Base-by-base conservation (phyloP, 2,888 invertebrate species). In the Nymphalis c-album region DNA sequence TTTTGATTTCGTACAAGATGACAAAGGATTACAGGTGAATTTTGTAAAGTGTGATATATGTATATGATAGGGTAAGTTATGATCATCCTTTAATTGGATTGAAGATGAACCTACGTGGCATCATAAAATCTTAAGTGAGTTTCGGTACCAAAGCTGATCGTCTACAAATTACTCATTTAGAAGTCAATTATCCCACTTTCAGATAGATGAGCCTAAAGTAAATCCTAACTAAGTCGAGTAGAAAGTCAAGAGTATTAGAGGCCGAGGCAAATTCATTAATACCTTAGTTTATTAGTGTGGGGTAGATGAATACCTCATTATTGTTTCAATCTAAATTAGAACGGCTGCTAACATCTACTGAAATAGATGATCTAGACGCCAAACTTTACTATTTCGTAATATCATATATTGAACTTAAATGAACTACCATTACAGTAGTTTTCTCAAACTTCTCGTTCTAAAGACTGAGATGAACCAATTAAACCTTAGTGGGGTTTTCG, bases 111-210 rank as follows among this genome's bases (percentile, higher is more conserved):
- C 26, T 26, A 17, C 16, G 17, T 5, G 26, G 22, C 53, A 17
- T 55, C 26, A 55, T 55, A 17, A 55, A 55, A 31, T 26, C 53
- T 55, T 55, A 8, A 55, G n/a, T 17, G 22, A 31, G 17, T 17
- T 31, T n/a, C 53, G 18, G n/a, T 16, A 26, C 53, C 26, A 57
- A 57, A 31, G 18, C 26, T 20, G 45, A 62, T 62, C 62, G 18
- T 18, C 31, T 16, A 20, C 51, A 40, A 53, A 53, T 62, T 62
- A 62, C 62, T 62, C 16, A 62, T 62, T 62, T 8, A 62, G 48
- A 62, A 62, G 51, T 53, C 50, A 40, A 62, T 62, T 62, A 62
- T 45, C 20, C 22, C 18, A 35, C 31, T 61, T 50, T n/a, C 35
- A 31, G 31, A 31, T 35, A 61, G 31, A 17, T 61, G 18, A n/a